Evolutionary conservation across 2,113 vertebrate species (phyloP).

Genomic region (Todiramphus chloris): DNA sequence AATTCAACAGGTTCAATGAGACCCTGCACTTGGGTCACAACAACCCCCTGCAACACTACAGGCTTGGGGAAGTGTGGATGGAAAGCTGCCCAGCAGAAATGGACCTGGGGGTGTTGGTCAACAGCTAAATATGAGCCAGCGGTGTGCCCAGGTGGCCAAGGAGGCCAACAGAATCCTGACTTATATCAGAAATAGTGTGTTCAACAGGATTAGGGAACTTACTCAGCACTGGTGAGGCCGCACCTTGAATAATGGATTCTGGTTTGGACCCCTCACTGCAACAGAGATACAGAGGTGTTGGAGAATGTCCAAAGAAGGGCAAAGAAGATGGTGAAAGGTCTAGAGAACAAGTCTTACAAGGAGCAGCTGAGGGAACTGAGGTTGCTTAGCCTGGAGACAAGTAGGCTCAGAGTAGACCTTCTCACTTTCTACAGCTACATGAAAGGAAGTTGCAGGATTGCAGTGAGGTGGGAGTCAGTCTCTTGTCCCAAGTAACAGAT

Average conservation of each 20-base stretch:
- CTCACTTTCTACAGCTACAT: background rate
- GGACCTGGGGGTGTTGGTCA: background rate
- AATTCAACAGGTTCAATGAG: background rate
- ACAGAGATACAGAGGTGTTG: background rate
- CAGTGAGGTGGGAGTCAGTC: fast-evolving
- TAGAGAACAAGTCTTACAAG: background rate
- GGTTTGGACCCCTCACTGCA: background rate
- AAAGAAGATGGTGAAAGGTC: background rate
- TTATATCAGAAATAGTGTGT: background rate
- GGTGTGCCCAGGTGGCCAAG: background rate
- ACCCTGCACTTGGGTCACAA: background rate
- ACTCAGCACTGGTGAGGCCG: background rate
- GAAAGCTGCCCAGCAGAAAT: background rate
- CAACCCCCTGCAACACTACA: fast-evolving
- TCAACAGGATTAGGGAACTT: background rate
- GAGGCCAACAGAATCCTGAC: background rate
- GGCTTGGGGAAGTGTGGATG: background rate
- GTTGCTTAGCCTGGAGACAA: background rate
- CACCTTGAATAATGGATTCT: background rate
- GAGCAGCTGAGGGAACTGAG: background rate
- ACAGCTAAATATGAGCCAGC: background rate
- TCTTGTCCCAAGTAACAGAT: background rate
- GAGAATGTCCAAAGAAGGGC: background rate
- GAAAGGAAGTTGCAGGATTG: background rate
- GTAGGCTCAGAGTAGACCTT: background rate